Evolutionary conservation across 1,140 invertebrate species (phyloP).

Genomic region (Tigriopus japonicus): DNA sequence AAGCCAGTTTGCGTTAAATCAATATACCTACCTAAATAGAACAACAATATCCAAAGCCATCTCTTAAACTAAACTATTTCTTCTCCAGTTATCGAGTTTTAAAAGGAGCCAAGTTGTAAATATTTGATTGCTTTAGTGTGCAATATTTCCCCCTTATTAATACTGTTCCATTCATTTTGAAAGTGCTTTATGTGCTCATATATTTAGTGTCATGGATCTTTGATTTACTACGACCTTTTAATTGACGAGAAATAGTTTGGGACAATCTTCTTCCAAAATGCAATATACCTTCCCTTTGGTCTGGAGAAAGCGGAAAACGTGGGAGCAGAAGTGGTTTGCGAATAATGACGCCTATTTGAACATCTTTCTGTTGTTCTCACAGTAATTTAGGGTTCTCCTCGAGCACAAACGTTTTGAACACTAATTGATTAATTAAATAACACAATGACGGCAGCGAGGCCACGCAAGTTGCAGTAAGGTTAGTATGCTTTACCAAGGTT

Average conservation of each 20-base stretch:
- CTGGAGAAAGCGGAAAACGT: too few species aligned
- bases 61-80: too few species aligned
- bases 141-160: background rate
- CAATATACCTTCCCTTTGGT: background rate
- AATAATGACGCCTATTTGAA: too few species aligned
- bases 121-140: background rate
- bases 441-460: too few species aligned
- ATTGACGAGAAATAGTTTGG: background rate
- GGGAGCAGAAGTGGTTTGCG: too few species aligned
- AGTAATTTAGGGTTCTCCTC: too few species aligned
- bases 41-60: too few species aligned
- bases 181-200: background rate
- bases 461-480: too few species aligned
- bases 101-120: background rate
- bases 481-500: too few species aligned
- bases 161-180: background rate
- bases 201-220: background rate
- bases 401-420: too few species aligned
- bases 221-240: background rate
- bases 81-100: background rate
- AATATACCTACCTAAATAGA: background rate
- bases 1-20: background rate
- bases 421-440: too few species aligned
- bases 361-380: too few species aligned
- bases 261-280: background rate